Conservation (phyloP, 2,113 vertebrate species). For the Podiceps cristatus region DNA sequence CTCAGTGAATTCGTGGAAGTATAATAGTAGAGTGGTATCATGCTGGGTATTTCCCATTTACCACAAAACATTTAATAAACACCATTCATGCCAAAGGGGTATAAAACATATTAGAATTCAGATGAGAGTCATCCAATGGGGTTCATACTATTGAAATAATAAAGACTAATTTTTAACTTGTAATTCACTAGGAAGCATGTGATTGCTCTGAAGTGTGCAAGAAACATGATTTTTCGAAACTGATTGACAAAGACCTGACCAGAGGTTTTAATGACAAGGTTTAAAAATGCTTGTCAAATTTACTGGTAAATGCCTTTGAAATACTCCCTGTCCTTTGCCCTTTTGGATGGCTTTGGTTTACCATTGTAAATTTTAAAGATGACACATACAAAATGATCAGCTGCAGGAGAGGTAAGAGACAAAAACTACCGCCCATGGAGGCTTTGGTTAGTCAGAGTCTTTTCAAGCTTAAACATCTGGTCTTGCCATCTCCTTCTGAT, state of each 20-base stretch:
- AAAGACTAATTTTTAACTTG: slow-evolving; percentile 4
- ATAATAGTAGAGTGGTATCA: neutral
- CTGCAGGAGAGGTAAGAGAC: neutral
- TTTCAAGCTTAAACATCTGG: neutral
- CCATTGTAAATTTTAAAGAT: neutral
- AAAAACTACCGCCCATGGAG: neutral
- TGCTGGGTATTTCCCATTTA: neutral
- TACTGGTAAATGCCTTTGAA: neutral
- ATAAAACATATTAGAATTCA: neutral
- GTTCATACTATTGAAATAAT: neutral
- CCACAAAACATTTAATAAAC: neutral
- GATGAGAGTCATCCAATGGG: neutral
- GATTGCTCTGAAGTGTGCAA: neutral
- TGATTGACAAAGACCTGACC: neutral
- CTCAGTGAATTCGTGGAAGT: neutral
- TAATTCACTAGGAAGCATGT: neutral
- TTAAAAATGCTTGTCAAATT: neutral
- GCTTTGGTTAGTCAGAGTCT: neutral
- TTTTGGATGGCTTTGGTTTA: neutral
- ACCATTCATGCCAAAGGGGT: neutral
- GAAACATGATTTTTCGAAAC: neutral
- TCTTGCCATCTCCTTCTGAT: neutral
- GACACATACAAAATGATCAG: neutral
- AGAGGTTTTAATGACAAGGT: neutral
- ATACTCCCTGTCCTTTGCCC: neutral